Conservation (phyloP, 2,888 invertebrate genomes). For the Keiferia lycopersicella region DNA sequence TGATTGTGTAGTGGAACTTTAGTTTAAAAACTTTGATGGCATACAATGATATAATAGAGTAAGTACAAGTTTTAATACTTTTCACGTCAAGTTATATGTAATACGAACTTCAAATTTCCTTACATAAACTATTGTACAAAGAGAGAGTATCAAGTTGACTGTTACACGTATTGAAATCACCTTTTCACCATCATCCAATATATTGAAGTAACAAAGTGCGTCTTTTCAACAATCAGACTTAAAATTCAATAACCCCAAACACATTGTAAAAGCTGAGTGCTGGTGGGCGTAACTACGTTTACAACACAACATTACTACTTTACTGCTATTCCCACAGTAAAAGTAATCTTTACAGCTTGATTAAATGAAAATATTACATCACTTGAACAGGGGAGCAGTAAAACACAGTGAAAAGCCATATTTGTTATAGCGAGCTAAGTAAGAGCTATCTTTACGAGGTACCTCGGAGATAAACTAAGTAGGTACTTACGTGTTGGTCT, state of each 20-base stretch:
- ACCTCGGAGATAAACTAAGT: conserved; percentile 32
- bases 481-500: background rate
- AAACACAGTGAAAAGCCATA: conserved; percentile 9
- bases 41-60: too few relatives aligned
- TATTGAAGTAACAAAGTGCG: too few relatives aligned
- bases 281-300: conserved; percentile 19
- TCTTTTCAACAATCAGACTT: too few relatives aligned
- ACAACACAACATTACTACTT: conserved; percentile 14
- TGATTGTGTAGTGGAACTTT: too few relatives aligned
- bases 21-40: too few relatives aligned
- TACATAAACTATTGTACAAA: too few relatives aligned
- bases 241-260: background rate
- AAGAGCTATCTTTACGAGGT: conserved; percentile 34
- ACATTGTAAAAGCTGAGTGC: background rate
- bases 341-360: conserved; percentile 26
- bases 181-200: too few relatives aligned
- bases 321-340: conserved; percentile 23
- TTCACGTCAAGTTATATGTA: too few relatives aligned
- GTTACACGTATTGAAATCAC: too few relatives aligned
- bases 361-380: conserved; percentile 20
- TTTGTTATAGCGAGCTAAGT: conserved; percentile 30
- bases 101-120: too few relatives aligned
- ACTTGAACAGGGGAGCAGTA: conserved; percentile 1
- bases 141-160: too few relatives aligned
- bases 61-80: too few relatives aligned